A percentile compares a stretch with the other conserved stretches of the same genome.
These are phyloP conservation scores for Oryzias curvinotus DNA, from an alignment of 2,113 vertebrate species.

Conservation along the genomic window DNA sequence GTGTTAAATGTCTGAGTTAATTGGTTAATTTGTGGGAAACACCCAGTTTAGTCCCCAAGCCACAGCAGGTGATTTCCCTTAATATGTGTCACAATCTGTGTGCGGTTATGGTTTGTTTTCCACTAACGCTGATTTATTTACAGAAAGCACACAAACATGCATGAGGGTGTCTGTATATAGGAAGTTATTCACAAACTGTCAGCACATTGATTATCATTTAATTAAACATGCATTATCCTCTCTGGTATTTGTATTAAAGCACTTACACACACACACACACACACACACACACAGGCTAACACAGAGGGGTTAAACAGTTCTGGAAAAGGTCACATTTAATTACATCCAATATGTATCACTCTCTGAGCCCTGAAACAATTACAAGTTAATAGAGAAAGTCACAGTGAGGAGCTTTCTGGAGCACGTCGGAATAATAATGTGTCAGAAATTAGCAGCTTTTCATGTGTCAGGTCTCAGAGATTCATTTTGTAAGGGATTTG, in stretches of 20 bases:
- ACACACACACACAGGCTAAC: constrained; percentile 6
- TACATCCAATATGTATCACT: constrained; percentile 57
- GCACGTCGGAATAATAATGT: constrained; percentile 51
- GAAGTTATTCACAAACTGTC: constrained; percentile 13
- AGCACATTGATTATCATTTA: constrained; percentile 44
- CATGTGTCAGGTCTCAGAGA: too few species aligned
- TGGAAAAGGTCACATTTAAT: constrained; percentile 69
- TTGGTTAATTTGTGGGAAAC: background rate
- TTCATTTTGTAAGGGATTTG: too few species aligned
- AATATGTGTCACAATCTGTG: background rate
- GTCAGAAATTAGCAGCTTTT: background rate
- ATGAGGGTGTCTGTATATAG: background rate
- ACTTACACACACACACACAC: background rate
- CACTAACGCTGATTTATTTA: background rate
- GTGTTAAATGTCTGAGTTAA: background rate
- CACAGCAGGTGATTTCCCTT: constrained; percentile 1
- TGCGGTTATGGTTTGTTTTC: background rate
- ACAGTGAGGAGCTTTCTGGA: constrained; percentile 39
- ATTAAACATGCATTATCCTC: constrained; percentile 55
- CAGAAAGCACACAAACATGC: constrained; percentile 2
- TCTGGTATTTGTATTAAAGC: constrained; percentile 29
- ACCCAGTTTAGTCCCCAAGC: background rate
- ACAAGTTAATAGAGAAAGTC: constrained; percentile 59
- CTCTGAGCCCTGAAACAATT: constrained; percentile 60
- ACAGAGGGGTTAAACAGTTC: constrained; percentile 40